Percentiles rank a stretch among this genome's conserved stretches.
phyloP scores from a whole-genome alignment of 2,797 vertebrate species.

The Ctenopoma kingsleyae region DNA sequence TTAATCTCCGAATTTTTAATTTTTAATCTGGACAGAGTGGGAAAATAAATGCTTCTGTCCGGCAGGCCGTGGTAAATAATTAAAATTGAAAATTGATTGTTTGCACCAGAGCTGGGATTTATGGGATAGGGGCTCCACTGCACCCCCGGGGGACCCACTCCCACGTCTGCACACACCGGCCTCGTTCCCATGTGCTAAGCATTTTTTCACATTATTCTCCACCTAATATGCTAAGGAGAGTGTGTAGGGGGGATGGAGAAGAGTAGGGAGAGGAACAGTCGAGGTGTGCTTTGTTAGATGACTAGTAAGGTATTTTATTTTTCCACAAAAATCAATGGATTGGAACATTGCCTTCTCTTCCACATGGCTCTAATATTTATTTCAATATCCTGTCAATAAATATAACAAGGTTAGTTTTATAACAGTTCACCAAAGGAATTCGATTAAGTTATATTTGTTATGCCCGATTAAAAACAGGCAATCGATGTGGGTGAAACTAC shows the following conservation, averaged over 20 bases:
- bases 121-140: constrained; percentile 87
- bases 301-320: constrained; percentile 86
- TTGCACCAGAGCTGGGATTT: constrained; percentile 91
- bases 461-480: constrained; percentile 88
- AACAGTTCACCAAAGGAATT: constrained; percentile 89
- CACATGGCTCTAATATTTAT: constrained; percentile 92
- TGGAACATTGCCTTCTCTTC: constrained; percentile 85
- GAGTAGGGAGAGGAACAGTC: constrained; percentile 46
- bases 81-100: constrained; percentile 97
- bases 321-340: constrained; percentile 89
- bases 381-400: constrained; percentile 96
- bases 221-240: constrained; percentile 91
- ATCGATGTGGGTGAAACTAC: constrained; percentile 71
- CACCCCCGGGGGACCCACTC: constrained; percentile 86
- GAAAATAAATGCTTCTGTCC: constrained; percentile 90
- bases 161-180: constrained; percentile 84
- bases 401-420: constrained; percentile 94
- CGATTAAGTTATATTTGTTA: constrained; percentile 91
- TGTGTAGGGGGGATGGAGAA: constrained; percentile 54
- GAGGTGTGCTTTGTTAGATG: constrained; percentile 78
- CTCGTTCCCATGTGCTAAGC: constrained; percentile 91
- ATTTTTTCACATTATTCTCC: constrained; percentile 94
- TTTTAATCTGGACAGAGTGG: constrained; percentile 87
- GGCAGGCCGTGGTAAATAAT: constrained; percentile 92
- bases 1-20: constrained; percentile 90